A percentile compares a stretch with the other conserved stretches of the same genome.
Evolutionary conservation across 2,113 vertebrate genomes (phyloP).

Genomic region (Pyrgilauda ruficollis): DNA sequence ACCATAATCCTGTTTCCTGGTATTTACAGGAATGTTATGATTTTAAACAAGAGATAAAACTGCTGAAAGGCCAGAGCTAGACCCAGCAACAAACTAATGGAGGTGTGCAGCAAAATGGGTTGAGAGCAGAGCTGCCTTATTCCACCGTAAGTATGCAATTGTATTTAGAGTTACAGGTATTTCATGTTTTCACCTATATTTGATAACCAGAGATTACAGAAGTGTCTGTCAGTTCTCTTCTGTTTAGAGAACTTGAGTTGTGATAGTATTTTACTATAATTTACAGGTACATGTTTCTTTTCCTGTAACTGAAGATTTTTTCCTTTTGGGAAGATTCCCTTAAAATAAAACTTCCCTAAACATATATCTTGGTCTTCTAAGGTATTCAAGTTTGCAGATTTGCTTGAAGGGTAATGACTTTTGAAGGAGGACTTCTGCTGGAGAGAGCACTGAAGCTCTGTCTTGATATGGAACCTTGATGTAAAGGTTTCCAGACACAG

Average conservation of each 20-base stretch:
- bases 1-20: neutral
- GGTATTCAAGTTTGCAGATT: neutral
- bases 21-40: slow-evolving; percentile 25
- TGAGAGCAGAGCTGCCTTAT: neutral
- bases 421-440: neutral
- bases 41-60: neutral
- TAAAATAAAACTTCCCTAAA: neutral
- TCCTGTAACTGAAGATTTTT: neutral
- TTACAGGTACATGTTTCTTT: neutral
- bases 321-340: neutral
- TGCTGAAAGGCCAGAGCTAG: neutral
- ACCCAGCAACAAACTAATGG: neutral
- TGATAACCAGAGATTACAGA: neutral
- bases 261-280: neutral
- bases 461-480: neutral
- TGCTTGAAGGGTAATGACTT: neutral
- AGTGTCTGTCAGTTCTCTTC: neutral
- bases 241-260: neutral
- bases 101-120: slow-evolving; percentile 16
- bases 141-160: slow-evolving; percentile 13
- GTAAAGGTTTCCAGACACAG: neutral
- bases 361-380: neutral
- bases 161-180: neutral
- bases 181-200: neutral
- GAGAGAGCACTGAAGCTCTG: neutral